Evolutionary conservation across 1,140 invertebrate species (phyloP).

Genomic region (Temnothorax nylanderi): DNA sequence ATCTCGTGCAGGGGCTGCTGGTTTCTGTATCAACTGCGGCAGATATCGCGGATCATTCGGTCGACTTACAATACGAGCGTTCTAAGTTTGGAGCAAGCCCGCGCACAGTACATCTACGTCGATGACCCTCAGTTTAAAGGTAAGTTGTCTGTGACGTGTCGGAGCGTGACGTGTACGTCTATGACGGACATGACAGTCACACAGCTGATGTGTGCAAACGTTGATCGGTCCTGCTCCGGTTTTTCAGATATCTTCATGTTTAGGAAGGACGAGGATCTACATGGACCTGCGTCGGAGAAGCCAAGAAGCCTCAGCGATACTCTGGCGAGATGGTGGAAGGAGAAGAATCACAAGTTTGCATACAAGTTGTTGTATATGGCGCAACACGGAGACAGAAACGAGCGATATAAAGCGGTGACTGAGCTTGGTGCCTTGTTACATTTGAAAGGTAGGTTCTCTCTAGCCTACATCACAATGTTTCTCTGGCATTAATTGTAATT

Average conservation of each 20-base stretch:
- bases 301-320: conserved; percentile 70
- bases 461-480: neutral
- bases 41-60: conserved; percentile 77
- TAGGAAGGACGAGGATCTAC: conserved; percentile 72
- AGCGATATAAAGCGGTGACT: conserved; percentile 78
- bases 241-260: conserved; percentile 80
- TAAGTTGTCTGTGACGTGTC: conserved; percentile 54
- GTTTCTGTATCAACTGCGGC: conserved; percentile 81
- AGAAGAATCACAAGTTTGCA: conserved; percentile 74
- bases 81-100: conserved; percentile 78
- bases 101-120: conserved; percentile 84
- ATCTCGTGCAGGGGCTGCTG: conserved; percentile 77
- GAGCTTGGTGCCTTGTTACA: conserved; percentile 78
- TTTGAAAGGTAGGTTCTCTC: conserved; percentile 79
- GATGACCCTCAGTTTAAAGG: conserved; percentile 83
- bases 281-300: conserved; percentile 66
- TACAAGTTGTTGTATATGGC: conserved; percentile 79
- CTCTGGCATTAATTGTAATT: neutral
- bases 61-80: conserved; percentile 78
- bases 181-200: neutral
- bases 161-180: neutral
- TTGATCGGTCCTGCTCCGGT: neutral
- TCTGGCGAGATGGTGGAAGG: conserved; percentile 81
- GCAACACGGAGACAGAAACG: conserved; percentile 72
- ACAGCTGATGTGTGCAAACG: neutral